Conservation (phyloP, 2,888 invertebrate genomes). For the Rhopalosiphum nymphaeae region DNA sequence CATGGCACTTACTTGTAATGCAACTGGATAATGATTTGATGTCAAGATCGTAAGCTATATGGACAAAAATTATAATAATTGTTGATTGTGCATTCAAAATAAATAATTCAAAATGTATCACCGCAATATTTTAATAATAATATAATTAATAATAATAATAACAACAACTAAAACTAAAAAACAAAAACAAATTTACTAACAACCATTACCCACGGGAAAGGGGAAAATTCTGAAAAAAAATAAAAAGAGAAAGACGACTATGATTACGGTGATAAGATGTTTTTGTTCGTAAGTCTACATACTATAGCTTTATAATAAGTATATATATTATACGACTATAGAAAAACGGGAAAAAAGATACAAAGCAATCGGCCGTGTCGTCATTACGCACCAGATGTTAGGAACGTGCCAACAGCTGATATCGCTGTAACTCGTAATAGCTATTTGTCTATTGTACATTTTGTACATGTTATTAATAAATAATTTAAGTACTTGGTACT, state of each 20-base stretch:
- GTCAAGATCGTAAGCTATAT: not conserved
- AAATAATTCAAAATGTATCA: not conserved
- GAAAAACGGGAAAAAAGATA: constrained; percentile 26
- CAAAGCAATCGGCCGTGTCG: constrained; percentile 51
- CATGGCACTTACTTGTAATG: constrained; percentile 52
- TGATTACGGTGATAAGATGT: constrained; percentile 53
- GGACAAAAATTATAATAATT: not conserved
- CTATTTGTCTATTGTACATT: no score
- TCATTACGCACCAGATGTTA: constrained; percentile 46
- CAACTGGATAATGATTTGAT: not conserved
- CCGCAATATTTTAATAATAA: not conserved
- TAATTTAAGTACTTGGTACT: no score
- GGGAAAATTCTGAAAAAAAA: constrained; percentile 30
- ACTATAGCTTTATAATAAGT: no score
- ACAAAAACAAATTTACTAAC: constrained; percentile 53
- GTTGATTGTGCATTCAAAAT: not conserved
- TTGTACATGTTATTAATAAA: no score
- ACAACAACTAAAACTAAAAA: constrained; percentile 54
- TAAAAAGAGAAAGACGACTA: constrained; percentile 52
- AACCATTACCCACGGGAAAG: constrained; percentile 24
- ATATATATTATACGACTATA: no score
- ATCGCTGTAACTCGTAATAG: not conserved
- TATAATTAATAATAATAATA: constrained; percentile 44
- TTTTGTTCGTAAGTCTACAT: constrained; percentile 37
- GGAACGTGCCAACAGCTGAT: not conserved